Evolutionary conservation across 2,797 vertebrate species (phyloP).

Genomic region (Columba guinea): DNA sequence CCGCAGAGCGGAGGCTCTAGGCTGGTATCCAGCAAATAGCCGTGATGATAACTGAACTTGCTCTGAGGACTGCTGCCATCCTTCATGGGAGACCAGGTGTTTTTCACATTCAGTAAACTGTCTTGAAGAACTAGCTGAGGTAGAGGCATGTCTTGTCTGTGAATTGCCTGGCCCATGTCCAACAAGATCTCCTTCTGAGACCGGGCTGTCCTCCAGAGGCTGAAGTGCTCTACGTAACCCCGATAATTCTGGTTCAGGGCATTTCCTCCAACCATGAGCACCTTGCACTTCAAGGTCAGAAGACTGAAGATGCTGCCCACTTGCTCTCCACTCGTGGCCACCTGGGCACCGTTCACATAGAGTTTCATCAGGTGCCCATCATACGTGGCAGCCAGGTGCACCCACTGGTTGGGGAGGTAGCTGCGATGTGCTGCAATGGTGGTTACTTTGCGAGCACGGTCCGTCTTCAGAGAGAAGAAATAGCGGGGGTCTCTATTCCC

Average conservation of each 20-base stretch:
- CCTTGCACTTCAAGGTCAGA: constrained; percentile 95
- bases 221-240: constrained; percentile 89
- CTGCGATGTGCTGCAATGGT: constrained; percentile 88
- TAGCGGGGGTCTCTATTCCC: constrained; percentile 94
- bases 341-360: constrained; percentile 95
- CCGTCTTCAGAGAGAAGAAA: constrained; percentile 98
- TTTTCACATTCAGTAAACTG: constrained; percentile 89
- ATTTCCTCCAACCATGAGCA: constrained; percentile 95
- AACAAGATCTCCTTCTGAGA: constrained; percentile 89
- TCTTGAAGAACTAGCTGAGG: constrained; percentile 93
- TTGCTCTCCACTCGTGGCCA: constrained; percentile 91
- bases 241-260: constrained; percentile 93
- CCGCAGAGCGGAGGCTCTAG: constrained; percentile 94
- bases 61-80: constrained; percentile 80
- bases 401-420: constrained; percentile 94
- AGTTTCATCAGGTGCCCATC: constrained; percentile 92
- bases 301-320: constrained; percentile 94
- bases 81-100: constrained; percentile 85
- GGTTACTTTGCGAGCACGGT: constrained; percentile 94
- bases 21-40: constrained; percentile 87
- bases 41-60: constrained; percentile 74
- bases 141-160: constrained; percentile 81
- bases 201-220: constrained; percentile 90
- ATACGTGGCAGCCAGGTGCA: constrained; percentile 90
- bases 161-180: constrained; percentile 85